phyloP scores from a whole-genome alignment of 2,888 invertebrate species.

The Machimus rusticus region DNA sequence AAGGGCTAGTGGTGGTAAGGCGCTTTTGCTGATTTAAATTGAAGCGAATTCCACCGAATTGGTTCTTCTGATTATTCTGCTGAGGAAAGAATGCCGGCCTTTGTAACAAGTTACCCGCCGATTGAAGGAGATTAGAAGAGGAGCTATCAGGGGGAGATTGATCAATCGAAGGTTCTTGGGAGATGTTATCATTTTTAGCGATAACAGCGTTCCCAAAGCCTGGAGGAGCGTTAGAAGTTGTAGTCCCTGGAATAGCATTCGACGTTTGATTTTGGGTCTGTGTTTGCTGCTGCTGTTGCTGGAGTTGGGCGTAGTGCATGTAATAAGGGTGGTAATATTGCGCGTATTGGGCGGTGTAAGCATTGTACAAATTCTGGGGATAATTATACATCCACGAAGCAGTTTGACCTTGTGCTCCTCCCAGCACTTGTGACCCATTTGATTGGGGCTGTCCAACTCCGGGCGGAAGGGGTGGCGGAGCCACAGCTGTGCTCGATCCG shows the following conservation, averaged over 20 bases:
- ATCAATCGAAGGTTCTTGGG: slow-evolving; percentile 65
- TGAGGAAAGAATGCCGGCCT: slow-evolving; percentile 56
- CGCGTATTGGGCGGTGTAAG: slow-evolving; percentile 46
- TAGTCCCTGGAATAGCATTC: slow-evolving; percentile 55
- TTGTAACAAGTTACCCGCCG: slow-evolving; percentile 54
- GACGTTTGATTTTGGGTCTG: slow-evolving; percentile 52
- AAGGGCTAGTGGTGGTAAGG: slow-evolving; percentile 57
- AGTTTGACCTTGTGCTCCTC: background rate
- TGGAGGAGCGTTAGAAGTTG: slow-evolving; percentile 55
- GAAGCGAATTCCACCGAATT: slow-evolving; percentile 66
- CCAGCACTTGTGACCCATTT: slow-evolving; percentile 26
- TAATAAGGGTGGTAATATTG: slow-evolving; percentile 50
- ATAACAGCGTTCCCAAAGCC: slow-evolving; percentile 63
- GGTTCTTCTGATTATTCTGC: slow-evolving; percentile 54
- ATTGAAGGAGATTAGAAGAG: slow-evolving; percentile 51
- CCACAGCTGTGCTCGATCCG: slow-evolving; percentile 45
- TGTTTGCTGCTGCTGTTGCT: slow-evolving; percentile 53
- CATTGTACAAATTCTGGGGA: slow-evolving; percentile 42
- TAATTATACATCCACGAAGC: slow-evolving; percentile 46
- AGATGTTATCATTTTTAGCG: slow-evolving; percentile 51
- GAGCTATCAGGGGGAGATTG: slow-evolving; percentile 64
- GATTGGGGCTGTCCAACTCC: background rate
- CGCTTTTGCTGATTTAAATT: slow-evolving; percentile 65
- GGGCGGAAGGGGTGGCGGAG: slow-evolving; percentile 30
- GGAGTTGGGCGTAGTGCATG: slow-evolving; percentile 50